Conservation (phyloP, 2,797 vertebrate species). For the Lycodopsis pacificus region DNA sequence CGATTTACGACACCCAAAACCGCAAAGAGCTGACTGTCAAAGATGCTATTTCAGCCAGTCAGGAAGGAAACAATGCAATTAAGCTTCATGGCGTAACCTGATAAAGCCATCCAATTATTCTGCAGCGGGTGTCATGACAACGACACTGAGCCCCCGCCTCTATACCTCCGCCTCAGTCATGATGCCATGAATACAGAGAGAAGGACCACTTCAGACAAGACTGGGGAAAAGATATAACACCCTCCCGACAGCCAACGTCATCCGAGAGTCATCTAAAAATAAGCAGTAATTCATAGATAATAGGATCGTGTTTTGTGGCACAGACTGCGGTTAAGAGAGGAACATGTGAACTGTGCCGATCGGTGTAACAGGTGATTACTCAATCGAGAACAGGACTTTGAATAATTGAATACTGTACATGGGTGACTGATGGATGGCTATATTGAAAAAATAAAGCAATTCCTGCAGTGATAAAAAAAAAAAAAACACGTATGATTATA, state of each 20-base stretch:
- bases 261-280: conserved; percentile 46
- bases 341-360: neutral
- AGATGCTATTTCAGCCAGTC: conserved; percentile 43
- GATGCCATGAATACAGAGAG: conserved; percentile 57
- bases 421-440: conserved; percentile 9
- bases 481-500: conserved; percentile 29
- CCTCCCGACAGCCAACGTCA: conserved; percentile 37
- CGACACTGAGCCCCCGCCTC: conserved; percentile 39
- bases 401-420: conserved; percentile 1
- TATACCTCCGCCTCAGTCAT: conserved; percentile 35
- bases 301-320: conserved; percentile 21
- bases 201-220: conserved; percentile 48
- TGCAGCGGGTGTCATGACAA: conserved; percentile 78
- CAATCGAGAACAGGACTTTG: neutral
- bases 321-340: conserved; percentile 1
- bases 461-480: conserved; percentile 37
- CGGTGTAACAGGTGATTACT: neutral
- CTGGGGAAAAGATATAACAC: conserved; percentile 27
- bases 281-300: conserved; percentile 29
- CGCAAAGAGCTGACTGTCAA: neutral
- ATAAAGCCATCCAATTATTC: conserved; percentile 70
- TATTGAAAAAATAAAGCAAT: conserved; percentile 43
- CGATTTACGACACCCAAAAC: conserved; percentile 18
- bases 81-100: conserved; percentile 66
- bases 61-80: conserved; percentile 65